Evolutionary conservation across 2,888 invertebrate species (phyloP), one percentile per base, ranked within the genome.

Genomic region (Ligdia adustata): DNA sequence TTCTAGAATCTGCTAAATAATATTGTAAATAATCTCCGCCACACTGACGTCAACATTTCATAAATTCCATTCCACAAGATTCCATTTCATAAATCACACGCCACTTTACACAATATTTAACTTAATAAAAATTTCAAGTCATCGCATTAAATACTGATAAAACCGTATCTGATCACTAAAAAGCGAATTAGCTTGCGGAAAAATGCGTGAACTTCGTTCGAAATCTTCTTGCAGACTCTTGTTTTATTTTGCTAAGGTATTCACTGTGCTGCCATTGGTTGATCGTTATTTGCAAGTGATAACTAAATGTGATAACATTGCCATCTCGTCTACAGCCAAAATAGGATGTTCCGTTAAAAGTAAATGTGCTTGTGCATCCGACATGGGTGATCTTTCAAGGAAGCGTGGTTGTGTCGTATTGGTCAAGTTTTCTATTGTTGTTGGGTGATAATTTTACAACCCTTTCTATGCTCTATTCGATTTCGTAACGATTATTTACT

Each of bases 231-330:
- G 26, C 22, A 32, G 51, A 52, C 53, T 57, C 44, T 26, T 27
- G 28, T 34, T 31, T 22, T 69, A 54, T 69, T 69, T 67, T 60
- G 26, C 16, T 57, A 57, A 69, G 65, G 65, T 73, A 70, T 67
- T 62, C 62, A 51, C 63, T 43, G 38, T 48, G 52, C 52, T 59
- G 61, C 58, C 62, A 73, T 72, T 69, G 67, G 69, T 46, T 48
- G 41, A 40, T 42, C 43, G 56, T 46, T 79, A 69, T 79, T 77
- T 75, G 66, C 70, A 61, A 62, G 69, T 75, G 80, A 75, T 79
- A 77, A 79, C 64, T 62, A 46, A 29, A 45, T 58, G 61, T 57
- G 78, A 72, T 78, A 75, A 74, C 66, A 62, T n/a, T 52, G 51
- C 59, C 61, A 62, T 62, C 64, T 60, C 57, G 55, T 43, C 44